These are phyloP conservation scores for Hafferia zeledoni DNA, from an alignment of 2,797 vertebrate species.

Conservation along the genomic window DNA sequence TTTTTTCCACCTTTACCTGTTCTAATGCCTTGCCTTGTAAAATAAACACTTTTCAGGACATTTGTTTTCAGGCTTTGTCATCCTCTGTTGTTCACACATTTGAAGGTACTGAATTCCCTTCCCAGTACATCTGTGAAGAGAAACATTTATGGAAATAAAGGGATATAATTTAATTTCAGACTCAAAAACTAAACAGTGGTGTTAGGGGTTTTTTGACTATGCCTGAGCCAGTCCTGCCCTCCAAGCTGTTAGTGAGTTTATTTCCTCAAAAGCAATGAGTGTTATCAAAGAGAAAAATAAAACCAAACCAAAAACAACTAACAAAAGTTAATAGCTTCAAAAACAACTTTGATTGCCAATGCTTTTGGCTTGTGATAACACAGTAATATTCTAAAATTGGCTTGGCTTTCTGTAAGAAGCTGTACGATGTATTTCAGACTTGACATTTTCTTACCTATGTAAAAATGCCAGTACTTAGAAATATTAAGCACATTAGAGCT, in stretches of 20 bases:
- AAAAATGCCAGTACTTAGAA: slow-evolving; percentile 45
- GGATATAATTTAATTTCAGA: slow-evolving; percentile 15
- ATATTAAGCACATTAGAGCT: not conserved
- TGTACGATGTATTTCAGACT: slow-evolving; percentile 22
- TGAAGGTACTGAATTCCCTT: not conserved
- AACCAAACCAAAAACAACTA: not conserved
- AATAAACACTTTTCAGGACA: slow-evolving; percentile 8
- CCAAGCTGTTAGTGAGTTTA: slow-evolving; percentile 10
- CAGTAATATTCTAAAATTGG: slow-evolving; percentile 51
- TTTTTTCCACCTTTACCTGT: not conserved
- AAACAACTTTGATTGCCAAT: slow-evolving; percentile 48
- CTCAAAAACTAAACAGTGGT: not conserved
- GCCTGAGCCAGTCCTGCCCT: slow-evolving; percentile 13
- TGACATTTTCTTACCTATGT: slow-evolving; percentile 41
- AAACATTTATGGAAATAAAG: slow-evolving; percentile 1
- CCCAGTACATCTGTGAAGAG: not conserved
- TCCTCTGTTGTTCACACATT: not conserved
- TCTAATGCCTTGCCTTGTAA: not conserved
- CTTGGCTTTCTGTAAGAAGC: slow-evolving; percentile 55
- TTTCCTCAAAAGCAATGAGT: slow-evolving; percentile 35
- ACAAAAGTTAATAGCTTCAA: slow-evolving; percentile 34
- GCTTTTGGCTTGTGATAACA: slow-evolving; percentile 43
- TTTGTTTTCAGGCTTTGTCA: slow-evolving; percentile 7
- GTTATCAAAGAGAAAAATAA: slow-evolving; percentile 7
- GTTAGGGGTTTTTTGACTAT: not conserved